These are phyloP conservation scores for Neuroterus valhalla DNA, from an alignment of 1,140 invertebrate genomes.

Conservation along the genomic window DNA sequence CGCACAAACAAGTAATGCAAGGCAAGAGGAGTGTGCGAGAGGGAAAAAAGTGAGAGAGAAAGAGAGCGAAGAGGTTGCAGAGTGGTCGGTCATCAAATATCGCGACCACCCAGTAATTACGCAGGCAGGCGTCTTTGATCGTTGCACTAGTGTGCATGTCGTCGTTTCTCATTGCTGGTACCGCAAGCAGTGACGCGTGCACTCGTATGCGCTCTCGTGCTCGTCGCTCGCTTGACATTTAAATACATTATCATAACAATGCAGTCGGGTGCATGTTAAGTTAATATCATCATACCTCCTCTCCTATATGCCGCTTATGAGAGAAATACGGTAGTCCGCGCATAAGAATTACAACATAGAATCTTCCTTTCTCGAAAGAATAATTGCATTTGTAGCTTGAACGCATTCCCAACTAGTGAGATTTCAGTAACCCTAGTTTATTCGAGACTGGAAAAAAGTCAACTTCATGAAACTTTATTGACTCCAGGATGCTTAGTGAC, in stretches of 20 bases:
- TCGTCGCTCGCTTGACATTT: conserved; percentile 52
- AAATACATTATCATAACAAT: conserved; percentile 68
- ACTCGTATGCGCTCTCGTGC: conserved; percentile 45
- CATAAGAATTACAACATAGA: conserved; percentile 15
- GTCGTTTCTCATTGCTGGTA: conserved; percentile 23
- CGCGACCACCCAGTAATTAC: conserved; percentile 42
- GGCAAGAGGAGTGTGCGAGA: neutral
- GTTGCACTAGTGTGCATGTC: conserved; percentile 18
- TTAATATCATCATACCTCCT: conserved; percentile 63
- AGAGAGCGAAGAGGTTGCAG: neutral
- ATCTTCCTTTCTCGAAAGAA: neutral
- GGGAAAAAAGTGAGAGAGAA: neutral
- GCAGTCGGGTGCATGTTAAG: conserved; percentile 62
- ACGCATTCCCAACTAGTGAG: too few species aligned
- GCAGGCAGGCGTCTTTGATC: conserved; percentile 28
- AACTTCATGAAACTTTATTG: too few species aligned
- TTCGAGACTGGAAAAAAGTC: too few species aligned
- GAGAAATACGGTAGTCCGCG: conserved; percentile 32
- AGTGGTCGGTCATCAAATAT: conserved; percentile 20
- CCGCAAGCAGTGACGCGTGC: conserved; percentile 41
- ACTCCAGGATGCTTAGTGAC: too few species aligned
- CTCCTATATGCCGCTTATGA: conserved; percentile 40
- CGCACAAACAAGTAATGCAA: conserved; percentile 23
- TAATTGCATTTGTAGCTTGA: too few species aligned
- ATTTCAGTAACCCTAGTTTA: too few species aligned